Evolutionary conservation across 2,113 vertebrate species (phyloP).

Genomic region (Orycteropus afer): DNA sequence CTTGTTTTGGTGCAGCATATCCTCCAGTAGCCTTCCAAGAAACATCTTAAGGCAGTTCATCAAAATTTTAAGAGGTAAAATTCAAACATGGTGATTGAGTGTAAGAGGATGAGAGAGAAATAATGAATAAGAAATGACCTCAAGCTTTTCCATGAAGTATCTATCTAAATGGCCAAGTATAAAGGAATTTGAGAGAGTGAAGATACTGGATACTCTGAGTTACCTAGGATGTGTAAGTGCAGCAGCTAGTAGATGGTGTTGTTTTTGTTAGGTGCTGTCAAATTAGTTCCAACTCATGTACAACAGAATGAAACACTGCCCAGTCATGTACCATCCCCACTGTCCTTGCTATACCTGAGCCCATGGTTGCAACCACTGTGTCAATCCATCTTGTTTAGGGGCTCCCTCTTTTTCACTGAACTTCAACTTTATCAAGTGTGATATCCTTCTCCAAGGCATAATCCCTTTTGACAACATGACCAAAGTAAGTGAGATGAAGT

Average conservation of each 20-base stretch:
- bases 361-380: no score
- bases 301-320: no score
- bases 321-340: no score
- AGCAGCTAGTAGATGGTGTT: not conserved
- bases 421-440: no score
- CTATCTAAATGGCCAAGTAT: not conserved
- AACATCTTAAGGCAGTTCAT: not conserved
- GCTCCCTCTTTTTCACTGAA: no score
- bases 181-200: not conserved
- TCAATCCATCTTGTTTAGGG: no score
- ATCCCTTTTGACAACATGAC: no score
- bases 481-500: no score
- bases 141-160: not conserved
- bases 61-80: not conserved
- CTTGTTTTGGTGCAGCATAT: not conserved
- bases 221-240: not conserved
- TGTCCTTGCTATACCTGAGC: no score
- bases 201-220: not conserved
- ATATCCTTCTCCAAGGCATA: no score
- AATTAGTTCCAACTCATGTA: no score
- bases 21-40: constrained; percentile 11
- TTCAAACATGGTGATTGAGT: not conserved
- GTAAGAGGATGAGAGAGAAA: not conserved
- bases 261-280: no score
- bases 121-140: not conserved